Percentiles rank a stretch among this genome's conserved stretches.
phyloP scores from a whole-genome alignment of 2,113 vertebrate species.

The Diphyllodes magnificus region DNA sequence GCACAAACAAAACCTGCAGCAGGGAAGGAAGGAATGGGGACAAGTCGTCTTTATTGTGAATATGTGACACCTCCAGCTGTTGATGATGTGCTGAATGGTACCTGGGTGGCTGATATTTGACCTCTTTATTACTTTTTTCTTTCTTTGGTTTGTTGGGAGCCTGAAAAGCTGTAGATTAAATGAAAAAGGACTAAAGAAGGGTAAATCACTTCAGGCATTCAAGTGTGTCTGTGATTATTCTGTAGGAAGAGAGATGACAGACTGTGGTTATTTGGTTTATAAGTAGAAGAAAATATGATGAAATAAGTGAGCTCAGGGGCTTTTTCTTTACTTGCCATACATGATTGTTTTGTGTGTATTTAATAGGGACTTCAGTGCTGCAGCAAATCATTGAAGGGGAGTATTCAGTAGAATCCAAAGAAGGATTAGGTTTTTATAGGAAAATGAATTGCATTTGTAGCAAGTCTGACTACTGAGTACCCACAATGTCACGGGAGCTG shows the following conservation, averaged over 20 bases:
- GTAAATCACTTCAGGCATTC: constrained; percentile 1
- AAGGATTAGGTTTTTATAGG: neutral
- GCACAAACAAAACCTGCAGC: neutral
- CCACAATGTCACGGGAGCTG: neutral
- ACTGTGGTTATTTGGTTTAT: neutral
- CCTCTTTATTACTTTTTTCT: neutral
- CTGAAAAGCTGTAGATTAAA: neutral
- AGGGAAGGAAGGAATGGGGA: neutral
- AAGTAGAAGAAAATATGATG: neutral
- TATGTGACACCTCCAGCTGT: neutral
- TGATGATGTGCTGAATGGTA: neutral
- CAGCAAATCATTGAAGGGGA: neutral
- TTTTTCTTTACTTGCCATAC: constrained; percentile 7
- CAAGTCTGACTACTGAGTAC: neutral
- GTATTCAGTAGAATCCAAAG: neutral
- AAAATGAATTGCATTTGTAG: neutral
- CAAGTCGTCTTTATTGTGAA: neutral
- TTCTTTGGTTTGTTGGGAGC: neutral
- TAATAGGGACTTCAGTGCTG: neutral
- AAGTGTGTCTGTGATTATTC: neutral
- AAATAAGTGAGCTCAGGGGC: neutral
- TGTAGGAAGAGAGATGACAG: neutral
- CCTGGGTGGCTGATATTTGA: neutral
- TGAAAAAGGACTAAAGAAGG: neutral
- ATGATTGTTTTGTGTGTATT: neutral